Percentiles rank a stretch among this genome's conserved stretches.
Evolutionary conservation across 1,140 invertebrate species (phyloP).

Genomic region (Phocides pigmalion): DNA sequence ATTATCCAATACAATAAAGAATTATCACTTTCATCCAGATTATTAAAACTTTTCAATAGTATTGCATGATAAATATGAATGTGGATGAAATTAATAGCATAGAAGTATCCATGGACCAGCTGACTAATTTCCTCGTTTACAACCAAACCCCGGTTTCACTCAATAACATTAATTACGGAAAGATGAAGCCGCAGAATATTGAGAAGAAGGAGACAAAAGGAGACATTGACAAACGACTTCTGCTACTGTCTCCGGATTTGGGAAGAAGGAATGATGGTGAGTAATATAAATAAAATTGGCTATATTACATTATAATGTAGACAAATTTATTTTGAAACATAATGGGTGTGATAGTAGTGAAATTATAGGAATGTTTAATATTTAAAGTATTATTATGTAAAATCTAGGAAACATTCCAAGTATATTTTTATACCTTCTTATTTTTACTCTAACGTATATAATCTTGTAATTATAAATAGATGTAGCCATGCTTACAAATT

Average conservation of each 20-base stretch:
- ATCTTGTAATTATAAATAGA: no score
- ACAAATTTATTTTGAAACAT: neutral
- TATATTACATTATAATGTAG: no score
- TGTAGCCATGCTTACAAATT: no score
- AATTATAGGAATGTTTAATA: no score
- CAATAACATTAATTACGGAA: slow-evolving; percentile 59
- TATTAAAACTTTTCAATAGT: no score
- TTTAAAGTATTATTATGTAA: no score
- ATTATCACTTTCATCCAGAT: no score
- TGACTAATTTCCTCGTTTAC: slow-evolving; percentile 69
- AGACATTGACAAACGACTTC: slow-evolving; percentile 55
- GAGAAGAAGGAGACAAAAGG: slow-evolving; percentile 48
- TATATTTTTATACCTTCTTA: no score
- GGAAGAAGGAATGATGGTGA: slow-evolving; percentile 61
- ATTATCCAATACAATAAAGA: neutral
- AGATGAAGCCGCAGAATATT: slow-evolving; percentile 51
- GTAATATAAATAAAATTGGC: neutral
- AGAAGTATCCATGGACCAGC: slow-evolving; percentile 53
- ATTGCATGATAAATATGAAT: slow-evolving; percentile 3
- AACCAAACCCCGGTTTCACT: slow-evolving; percentile 63
- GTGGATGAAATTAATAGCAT: neutral
- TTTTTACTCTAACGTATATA: no score
- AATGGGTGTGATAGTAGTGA: no score
- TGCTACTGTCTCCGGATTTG: slow-evolving; percentile 63
- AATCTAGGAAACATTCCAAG: no score